phyloP scores from a whole-genome alignment of 2,888 invertebrate genomes.

The Synanthedon vespiformis region DNA sequence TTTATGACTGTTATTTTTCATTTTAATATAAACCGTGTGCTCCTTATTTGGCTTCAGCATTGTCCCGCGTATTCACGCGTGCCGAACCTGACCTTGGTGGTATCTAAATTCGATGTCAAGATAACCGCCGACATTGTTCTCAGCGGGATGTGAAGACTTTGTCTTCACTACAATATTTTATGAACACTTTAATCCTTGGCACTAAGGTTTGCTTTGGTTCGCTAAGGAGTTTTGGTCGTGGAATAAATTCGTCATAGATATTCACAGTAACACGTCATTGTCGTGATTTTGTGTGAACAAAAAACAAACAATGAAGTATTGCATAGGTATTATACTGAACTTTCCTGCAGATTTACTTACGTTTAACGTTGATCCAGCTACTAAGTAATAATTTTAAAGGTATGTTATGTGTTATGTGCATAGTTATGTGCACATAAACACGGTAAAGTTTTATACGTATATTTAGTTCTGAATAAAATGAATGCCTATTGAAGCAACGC shows the following conservation, averaged over 20 bases:
- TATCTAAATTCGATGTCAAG: slow-evolving; percentile 59
- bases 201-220: slow-evolving; percentile 22
- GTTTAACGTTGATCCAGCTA: too few species aligned
- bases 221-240: slow-evolving; percentile 11
- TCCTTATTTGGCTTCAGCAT: slow-evolving; percentile 35
- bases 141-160: slow-evolving; percentile 43
- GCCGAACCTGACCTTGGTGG: slow-evolving; percentile 54
- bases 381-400: too few species aligned
- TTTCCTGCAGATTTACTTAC: too few species aligned
- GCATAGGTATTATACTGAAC: too few species aligned
- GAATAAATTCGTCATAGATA: slow-evolving; percentile 52
- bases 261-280: slow-evolving; percentile 44
- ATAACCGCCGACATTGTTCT: slow-evolving; percentile 58
- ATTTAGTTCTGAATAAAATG: slow-evolving; percentile 16
- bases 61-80: slow-evolving; percentile 41
- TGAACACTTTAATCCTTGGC: slow-evolving; percentile 14
- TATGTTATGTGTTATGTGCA: too few species aligned
- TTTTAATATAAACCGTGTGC: slow-evolving; percentile 4
- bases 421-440: slow-evolving; percentile 7
- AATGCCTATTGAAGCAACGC: slow-evolving; percentile 18
- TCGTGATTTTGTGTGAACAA: slow-evolving; percentile 37
- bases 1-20: too few species aligned
- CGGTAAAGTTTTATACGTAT: background rate
- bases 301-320: too few species aligned
- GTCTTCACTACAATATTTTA: slow-evolving; percentile 8